Percentiles rank a stretch among this genome's conserved stretches.
phyloP scores from a whole-genome alignment of 1,140 invertebrate genomes.

The Proales similis region DNA sequence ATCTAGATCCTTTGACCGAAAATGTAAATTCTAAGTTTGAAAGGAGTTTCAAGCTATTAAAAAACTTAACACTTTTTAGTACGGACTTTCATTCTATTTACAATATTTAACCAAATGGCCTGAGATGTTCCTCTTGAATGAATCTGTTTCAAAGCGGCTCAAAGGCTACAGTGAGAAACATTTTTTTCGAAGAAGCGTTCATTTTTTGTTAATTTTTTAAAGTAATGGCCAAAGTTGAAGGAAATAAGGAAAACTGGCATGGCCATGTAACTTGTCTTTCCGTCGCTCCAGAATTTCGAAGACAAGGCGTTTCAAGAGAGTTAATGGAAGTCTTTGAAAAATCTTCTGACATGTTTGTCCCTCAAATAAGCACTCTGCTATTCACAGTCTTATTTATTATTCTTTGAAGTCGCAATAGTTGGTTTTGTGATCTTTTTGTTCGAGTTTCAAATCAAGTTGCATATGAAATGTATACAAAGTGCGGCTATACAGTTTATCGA shows the following conservation, averaged over 20 bases:
- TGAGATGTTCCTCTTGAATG: slow-evolving; percentile 95
- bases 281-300: slow-evolving; percentile 83
- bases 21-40: no score
- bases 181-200: background rate
- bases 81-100: slow-evolving; percentile 92
- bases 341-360: slow-evolving; percentile 79
- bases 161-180: slow-evolving; percentile 90
- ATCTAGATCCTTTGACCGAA: slow-evolving; percentile 91
- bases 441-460: slow-evolving; percentile 92
- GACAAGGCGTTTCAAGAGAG: slow-evolving; percentile 79
- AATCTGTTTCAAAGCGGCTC: slow-evolving; percentile 84
- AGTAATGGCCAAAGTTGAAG: slow-evolving; percentile 99
- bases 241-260: slow-evolving; percentile 88
- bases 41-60: slow-evolving; percentile 48
- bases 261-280: slow-evolving; percentile 96
- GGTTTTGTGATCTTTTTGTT: slow-evolving; percentile 98
- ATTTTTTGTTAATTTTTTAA: slow-evolving; percentile 43
- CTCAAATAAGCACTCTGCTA: background rate
- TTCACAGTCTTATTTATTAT: background rate
- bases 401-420: slow-evolving; percentile 76
- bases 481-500: slow-evolving; percentile 94
- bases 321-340: slow-evolving; percentile 92
- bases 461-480: slow-evolving; percentile 90
- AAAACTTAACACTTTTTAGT: slow-evolving; percentile 55
- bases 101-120: slow-evolving; percentile 96